Percentiles rank a stretch among this genome's conserved stretches.
phyloP scores from a whole-genome alignment of 2,113 vertebrate species.

The Cynocephalus volans region DNA sequence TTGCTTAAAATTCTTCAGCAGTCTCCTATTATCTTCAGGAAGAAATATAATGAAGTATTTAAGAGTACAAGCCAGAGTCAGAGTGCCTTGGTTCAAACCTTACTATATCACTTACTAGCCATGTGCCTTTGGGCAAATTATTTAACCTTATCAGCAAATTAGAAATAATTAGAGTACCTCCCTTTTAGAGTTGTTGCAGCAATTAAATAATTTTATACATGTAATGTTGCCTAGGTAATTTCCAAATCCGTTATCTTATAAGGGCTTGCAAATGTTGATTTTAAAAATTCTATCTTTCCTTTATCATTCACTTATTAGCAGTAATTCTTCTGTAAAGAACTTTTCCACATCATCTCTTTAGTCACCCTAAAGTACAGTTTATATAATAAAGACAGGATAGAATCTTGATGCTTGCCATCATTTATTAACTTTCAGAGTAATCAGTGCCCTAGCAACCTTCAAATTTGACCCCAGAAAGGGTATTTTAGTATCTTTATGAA shows the following conservation, averaged over 20 bases:
- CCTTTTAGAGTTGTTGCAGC: constrained; percentile 15
- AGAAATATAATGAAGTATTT: background rate
- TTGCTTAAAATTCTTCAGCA: background rate
- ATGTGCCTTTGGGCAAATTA: background rate
- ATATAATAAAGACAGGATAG: background rate
- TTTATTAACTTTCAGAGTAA: background rate
- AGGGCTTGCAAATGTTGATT: background rate
- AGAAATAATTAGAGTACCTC: background rate
- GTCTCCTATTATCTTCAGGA: background rate
- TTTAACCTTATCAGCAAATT: background rate
- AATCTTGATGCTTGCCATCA: background rate
- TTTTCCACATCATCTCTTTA: constrained; percentile 1
- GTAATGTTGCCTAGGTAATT: background rate
- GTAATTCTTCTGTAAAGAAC: constrained; percentile 9
- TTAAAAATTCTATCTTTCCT: background rate
- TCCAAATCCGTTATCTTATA: background rate
- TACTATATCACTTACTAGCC: background rate
- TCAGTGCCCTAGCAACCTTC: background rate
- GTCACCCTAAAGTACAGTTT: background rate
- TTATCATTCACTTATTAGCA: background rate
- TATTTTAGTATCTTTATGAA: background rate
- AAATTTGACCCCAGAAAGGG: background rate
- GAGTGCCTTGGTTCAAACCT: background rate
- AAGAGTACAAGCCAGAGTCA: background rate
- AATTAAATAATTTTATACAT: background rate